These are phyloP conservation scores for Otocyon megalotis DNA, from an alignment of 2,113 vertebrate genomes.

Conservation along the genomic window DNA sequence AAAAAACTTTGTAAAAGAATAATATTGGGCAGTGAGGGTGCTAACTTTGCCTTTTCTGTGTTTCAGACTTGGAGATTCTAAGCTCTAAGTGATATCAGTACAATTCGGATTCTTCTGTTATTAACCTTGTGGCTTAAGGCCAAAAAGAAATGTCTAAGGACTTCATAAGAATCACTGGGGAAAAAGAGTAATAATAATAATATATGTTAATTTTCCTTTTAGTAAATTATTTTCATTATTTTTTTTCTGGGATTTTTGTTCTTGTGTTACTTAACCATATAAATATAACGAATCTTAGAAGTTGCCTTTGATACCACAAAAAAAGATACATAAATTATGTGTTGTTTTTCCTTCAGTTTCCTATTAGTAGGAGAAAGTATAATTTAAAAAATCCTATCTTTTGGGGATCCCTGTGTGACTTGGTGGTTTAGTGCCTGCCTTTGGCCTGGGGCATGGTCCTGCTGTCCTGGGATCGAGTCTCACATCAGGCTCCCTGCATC, in stretches of 20 bases:
- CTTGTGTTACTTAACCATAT: background rate
- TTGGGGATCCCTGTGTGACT: no score
- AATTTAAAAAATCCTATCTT: background rate
- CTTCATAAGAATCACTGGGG: background rate
- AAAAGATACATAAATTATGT: background rate
- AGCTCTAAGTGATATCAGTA: background rate
- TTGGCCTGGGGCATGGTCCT: no score
- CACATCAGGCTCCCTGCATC: no score
- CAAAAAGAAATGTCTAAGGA: background rate
- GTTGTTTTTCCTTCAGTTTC: background rate
- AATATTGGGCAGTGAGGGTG: background rate
- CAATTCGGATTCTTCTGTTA: background rate
- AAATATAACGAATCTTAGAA: background rate
- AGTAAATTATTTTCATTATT: background rate
- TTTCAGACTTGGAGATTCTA: background rate
- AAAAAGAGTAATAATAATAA: background rate
- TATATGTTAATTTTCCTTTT: background rate
- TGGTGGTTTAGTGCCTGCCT: no score
- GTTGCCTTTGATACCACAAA: background rate
- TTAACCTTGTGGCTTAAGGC: background rate
- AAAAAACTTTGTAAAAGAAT: background rate
- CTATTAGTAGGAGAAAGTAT: background rate
- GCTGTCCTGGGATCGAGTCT: no score
- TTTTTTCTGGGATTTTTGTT: background rate
- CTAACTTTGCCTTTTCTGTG: background rate